phyloP scores from a whole-genome alignment of 64 coral and sea anemone species.

The Hydrozoanthus tunicans region DNA sequence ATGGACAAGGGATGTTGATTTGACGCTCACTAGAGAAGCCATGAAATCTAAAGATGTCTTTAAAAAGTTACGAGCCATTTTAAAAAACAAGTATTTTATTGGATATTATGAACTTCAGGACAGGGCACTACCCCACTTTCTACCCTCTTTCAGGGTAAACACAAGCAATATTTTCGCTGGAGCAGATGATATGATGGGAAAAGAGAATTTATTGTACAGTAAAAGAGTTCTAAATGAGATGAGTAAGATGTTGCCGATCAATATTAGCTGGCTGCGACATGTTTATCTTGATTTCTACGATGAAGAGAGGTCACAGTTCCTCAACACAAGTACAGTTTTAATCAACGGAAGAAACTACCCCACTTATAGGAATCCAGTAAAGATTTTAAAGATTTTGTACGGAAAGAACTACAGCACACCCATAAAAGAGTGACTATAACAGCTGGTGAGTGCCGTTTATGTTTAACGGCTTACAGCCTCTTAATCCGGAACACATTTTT shows the following conservation, averaged over 20 bases:
- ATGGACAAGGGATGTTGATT: constrained; percentile 43
- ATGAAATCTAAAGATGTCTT: constrained; percentile 24
- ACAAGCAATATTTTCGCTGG: constrained; percentile 9
- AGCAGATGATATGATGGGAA: constrained; percentile 30
- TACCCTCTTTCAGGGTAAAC: constrained; percentile 25
- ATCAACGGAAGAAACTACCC: constrained; percentile 44
- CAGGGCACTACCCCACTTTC: constrained; percentile 45
- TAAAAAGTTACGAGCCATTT: background rate
- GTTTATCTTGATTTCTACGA: constrained; percentile 53
- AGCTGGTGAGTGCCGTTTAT: no score
- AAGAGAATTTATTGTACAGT: constrained; percentile 35
- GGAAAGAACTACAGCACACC: constrained; percentile 42
- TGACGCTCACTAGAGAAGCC: constrained; percentile 1
- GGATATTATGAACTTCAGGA: constrained; percentile 41
- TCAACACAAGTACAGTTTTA: background rate
- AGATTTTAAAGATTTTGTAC: constrained; percentile 41
- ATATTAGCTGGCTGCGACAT: constrained; percentile 17
- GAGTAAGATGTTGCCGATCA: constrained; percentile 26
- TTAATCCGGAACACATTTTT: no score
- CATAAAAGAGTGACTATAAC: background rate
- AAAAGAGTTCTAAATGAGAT: constrained; percentile 26
- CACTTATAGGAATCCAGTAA: constrained; percentile 39
- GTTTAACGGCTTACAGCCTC: no score
- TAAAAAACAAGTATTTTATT: constrained; percentile 18
- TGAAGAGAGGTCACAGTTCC: background rate